phyloP scores from a whole-genome alignment of 2,888 invertebrate genomes.

The Sthenelais limicola region DNA sequence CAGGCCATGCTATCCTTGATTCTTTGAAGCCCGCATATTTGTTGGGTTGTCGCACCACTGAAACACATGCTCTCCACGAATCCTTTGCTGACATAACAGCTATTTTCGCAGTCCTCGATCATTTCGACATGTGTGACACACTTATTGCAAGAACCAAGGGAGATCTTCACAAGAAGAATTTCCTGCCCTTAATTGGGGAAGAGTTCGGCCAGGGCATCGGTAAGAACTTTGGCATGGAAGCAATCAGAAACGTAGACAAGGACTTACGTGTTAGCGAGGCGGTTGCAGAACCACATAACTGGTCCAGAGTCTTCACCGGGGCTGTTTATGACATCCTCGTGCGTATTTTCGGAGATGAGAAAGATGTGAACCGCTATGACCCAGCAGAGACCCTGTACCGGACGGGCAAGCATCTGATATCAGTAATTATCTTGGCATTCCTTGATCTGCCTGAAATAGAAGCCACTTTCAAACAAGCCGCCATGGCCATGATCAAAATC shows the following conservation, averaged over 20 bases:
- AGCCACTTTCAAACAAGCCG: constrained; percentile 25
- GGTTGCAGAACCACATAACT: constrained; percentile 21
- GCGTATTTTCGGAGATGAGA: constrained; percentile 12
- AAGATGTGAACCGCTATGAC: constrained; percentile 21
- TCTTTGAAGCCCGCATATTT: constrained; percentile 12
- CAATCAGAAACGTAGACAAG: constrained; percentile 17
- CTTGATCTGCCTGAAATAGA: constrained; percentile 25
- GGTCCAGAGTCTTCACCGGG: constrained; percentile 31
- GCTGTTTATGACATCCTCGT: constrained; percentile 33
- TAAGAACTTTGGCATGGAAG: constrained; percentile 19
- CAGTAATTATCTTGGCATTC: constrained; percentile 23
- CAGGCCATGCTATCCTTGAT: constrained; percentile 39
- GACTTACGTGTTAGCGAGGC: constrained; percentile 20
- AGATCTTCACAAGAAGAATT: constrained; percentile 22
- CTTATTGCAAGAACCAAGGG: constrained; percentile 28
- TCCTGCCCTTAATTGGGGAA: constrained; percentile 29
- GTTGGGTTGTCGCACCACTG: not conserved
- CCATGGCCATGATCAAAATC: constrained; percentile 28
- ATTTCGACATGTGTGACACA: constrained; percentile 38
- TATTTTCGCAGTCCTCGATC: constrained; percentile 35
- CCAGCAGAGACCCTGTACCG: constrained; percentile 37
- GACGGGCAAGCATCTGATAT: constrained; percentile 24
- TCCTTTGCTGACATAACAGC: constrained; percentile 32
- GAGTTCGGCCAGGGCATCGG: constrained; percentile 30
- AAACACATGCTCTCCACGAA: constrained; percentile 37